Evolutionary conservation across 2,888 invertebrate genomes (phyloP).

Genomic region (Podabrus alpinus): DNA sequence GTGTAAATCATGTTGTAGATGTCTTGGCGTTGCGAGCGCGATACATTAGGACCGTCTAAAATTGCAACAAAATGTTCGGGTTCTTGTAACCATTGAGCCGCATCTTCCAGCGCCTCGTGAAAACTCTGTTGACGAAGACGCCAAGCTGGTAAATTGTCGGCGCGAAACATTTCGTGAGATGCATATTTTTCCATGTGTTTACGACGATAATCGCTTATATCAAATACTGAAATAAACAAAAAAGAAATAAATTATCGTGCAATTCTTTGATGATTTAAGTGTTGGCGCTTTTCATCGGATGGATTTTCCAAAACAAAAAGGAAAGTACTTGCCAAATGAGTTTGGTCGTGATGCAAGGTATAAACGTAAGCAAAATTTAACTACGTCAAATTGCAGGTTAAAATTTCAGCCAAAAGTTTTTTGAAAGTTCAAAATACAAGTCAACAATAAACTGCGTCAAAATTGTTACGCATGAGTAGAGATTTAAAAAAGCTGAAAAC

Average conservation of each 20-base stretch:
- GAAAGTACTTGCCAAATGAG: neutral
- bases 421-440: neutral
- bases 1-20: constrained; percentile 73
- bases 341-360: neutral
- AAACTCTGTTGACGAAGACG: constrained; percentile 82
- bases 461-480: neutral
- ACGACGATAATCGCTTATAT: constrained; percentile 89
- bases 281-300: neutral
- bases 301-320: neutral
- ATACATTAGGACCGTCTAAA: constrained; percentile 92
- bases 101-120: constrained; percentile 82
- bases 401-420: neutral
- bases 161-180: constrained; percentile 86
- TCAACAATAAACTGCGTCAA: neutral
- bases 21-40: constrained; percentile 76
- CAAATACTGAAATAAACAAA: constrained; percentile 72
- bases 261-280: neutral
- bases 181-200: constrained; percentile 80
- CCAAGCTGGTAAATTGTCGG: constrained; percentile 81
- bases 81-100: constrained; percentile 77
- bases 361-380: neutral
- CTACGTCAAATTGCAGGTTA: neutral
- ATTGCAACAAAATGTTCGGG: constrained; percentile 67
- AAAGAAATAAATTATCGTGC: neutral
- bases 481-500: too few species aligned